A percentile compares a stretch with the other conserved stretches of the same genome.
These are phyloP conservation scores for Sakesphorus luctuosus DNA, from an alignment of 2,113 vertebrate species.

Conservation along the genomic window DNA sequence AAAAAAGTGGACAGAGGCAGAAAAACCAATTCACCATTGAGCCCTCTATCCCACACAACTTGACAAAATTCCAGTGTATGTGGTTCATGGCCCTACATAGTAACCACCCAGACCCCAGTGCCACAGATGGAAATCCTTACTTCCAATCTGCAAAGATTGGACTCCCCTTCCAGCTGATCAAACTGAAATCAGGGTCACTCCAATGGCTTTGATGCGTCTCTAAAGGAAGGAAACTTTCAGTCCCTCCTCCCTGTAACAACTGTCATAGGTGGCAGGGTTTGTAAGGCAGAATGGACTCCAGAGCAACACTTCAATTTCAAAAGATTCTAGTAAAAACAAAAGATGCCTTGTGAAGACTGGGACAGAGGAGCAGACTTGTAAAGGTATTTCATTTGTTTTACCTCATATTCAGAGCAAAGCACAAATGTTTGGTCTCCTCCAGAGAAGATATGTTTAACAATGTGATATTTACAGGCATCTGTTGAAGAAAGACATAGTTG, in stretches of 20 bases:
- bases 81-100: neutral
- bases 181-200: neutral
- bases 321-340: neutral
- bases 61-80: neutral
- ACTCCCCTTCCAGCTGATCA: neutral
- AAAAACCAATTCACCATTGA: neutral
- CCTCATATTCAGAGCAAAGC: constrained; percentile 87
- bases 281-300: neutral
- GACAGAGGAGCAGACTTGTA: neutral
- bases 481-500: constrained; percentile 11
- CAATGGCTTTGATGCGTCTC: neutral
- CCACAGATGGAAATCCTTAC: neutral
- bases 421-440: constrained; percentile 96
- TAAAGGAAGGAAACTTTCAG: neutral
- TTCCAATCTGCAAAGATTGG: neutral
- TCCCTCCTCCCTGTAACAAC: neutral
- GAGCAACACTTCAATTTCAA: neutral
- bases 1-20: neutral
- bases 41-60: neutral
- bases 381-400: constrained; percentile 57
- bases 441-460: constrained; percentile 90
- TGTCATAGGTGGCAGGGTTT: neutral
- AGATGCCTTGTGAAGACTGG: neutral
- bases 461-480: constrained; percentile 81
- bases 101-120: neutral